Base-by-base conservation (phyloP, 2,797 vertebrate genomes). In the Phylloscopus collybita region DNA sequence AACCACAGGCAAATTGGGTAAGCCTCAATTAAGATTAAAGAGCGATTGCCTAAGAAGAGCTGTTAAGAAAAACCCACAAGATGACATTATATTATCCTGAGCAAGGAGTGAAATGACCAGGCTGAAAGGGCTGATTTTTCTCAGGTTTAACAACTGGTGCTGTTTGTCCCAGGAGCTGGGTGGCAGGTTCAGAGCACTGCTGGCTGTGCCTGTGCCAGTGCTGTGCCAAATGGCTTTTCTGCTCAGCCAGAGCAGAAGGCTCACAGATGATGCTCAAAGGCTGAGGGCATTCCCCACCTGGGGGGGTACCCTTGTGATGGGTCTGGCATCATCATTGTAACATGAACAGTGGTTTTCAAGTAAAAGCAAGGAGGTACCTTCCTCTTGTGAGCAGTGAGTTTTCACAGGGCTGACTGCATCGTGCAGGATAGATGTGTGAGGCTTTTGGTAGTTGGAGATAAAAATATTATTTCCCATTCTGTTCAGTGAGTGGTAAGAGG, bases 401-500 rank as follows among this genome's bases (percentile, higher is more conserved):
- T 90, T 53, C 18, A 8, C 3, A 0, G 40, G 20, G 69, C 49
- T 95, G 69, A 62, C 27, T 38, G 7, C 16, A 4, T 76, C 0
- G 0, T 49, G 26, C 74, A 81, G 73, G 85, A 36, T 2, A 42
- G 56, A 23, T 75, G 44, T 62, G 29, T 17, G 11, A 81, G 80
- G n/a, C 54, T 89, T 92, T 75, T 70, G 64, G n/a, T 83, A 51
- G 61, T 36, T 87, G 20, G 71, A 25, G 65, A 38, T 92, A 27
- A 70, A 84, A 76, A 16, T 79, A 21, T 74, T 89, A 50, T 54
- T 91, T 80, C 74, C 61, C 32, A 42, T 71, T 89, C 29, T 75
- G 14, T 65, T 85, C n/a, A 51, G 54, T 5, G 6, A 32, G 36
- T 50, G 47, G 53, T 66, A 62, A 62, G 73, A 61, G 36, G 23